Base-by-base conservation (phyloP, 2,113 vertebrate species). In the Catharus minimus region DNA sequence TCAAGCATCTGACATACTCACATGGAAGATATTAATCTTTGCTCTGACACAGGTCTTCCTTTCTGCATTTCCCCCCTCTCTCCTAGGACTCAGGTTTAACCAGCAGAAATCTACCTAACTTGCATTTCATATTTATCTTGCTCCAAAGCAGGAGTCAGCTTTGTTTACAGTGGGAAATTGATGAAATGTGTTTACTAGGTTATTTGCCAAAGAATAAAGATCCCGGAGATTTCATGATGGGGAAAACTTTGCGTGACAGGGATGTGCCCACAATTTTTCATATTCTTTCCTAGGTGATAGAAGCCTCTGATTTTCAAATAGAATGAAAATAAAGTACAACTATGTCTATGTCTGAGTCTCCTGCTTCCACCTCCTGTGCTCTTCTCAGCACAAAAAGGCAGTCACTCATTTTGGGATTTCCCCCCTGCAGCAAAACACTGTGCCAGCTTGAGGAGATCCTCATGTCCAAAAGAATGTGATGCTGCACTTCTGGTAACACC, bases 41-140 rank as follows among this genome's bases (percentile, higher is more conserved):
- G 19, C 53, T 92, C 72, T 89, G 88, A 92, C 92, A 87, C 4
- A 10, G 17, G 53, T 94, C 75, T 92, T 93, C 78, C 77, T 89
- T 85, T 92, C 78, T 92, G 49, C 43, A 22, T 93, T 95, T 80
- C 32, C 52, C 12, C 17, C 18, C 13, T 69, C 32, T 84, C 80
- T 82, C 90, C 65, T 21, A 87, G 87, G 88, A 91, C 69, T 77
- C 50, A 81, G 23, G 30, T 94, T 77, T 89, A 85, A 69, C 77
- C 76, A 80, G 64, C 50, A 82, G 65, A 76, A 74, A 82, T 41
- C 75, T 85, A 81, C 32, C 38, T 81, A 55, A 66, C 65, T 82
- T 56, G 13, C 15, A 65, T 87, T 83, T 89, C 38, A 21, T 60
- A 72, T 74, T 85, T 85, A 23, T 75, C 57, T 61, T 68, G 30